phyloP scores from a whole-genome alignment of 1,140 invertebrate species.

The Drosophila kanapiae region DNA sequence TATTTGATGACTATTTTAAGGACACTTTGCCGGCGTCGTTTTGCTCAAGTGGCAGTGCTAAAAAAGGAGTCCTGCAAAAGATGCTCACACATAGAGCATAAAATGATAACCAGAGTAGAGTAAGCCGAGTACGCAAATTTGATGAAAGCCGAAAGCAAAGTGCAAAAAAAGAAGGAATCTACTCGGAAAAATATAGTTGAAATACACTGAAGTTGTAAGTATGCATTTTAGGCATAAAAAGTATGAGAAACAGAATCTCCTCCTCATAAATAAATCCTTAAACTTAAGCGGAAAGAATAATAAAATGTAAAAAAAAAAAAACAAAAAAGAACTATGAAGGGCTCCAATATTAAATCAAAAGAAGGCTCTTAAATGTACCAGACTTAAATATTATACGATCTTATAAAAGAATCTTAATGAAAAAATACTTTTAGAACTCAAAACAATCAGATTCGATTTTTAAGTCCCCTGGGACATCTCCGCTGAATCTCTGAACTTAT shows the following conservation, averaged over 20 bases:
- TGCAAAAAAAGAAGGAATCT: background rate
- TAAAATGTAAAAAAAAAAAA: too few species aligned
- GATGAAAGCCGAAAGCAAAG: conserved; percentile 26
- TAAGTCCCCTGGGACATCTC: background rate
- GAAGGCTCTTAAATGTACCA: background rate
- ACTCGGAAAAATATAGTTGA: background rate
- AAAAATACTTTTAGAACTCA: background rate
- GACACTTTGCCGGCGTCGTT: conserved; percentile 62
- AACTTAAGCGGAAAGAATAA: too few species aligned
- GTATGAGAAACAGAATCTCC: background rate
- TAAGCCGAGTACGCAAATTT: conserved; percentile 56
- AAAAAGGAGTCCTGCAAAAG: conserved; percentile 30
- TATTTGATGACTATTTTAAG: conserved; percentile 78
- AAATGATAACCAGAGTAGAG: conserved; percentile 34
- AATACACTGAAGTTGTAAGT: conserved; percentile 15
- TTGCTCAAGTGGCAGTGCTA: conserved; percentile 48
- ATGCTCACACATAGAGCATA: conserved; percentile 26
- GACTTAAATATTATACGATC: background rate
- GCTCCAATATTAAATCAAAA: background rate
- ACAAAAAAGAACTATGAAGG: too few species aligned
- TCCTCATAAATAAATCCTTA: background rate
- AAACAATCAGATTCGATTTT: background rate
- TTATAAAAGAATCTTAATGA: background rate
- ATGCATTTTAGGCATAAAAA: background rate
- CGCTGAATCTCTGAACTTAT: background rate